A percentile compares a stretch with the other conserved stretches of the same genome.
These are phyloP conservation scores for Drosophila paulistorum DNA, from an alignment of 1,140 invertebrate genomes.

Conservation along the genomic window DNA sequence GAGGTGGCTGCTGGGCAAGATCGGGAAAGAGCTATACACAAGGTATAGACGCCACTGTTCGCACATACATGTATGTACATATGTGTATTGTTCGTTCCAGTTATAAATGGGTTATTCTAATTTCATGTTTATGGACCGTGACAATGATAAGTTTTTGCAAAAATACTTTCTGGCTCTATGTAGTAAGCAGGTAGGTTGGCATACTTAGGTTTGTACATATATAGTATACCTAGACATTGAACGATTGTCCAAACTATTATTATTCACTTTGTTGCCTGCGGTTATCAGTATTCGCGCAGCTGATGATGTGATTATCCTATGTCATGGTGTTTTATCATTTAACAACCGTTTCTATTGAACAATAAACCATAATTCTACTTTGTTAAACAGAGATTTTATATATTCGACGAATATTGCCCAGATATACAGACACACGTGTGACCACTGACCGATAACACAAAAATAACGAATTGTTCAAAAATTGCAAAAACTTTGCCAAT, in stretches of 20 bases:
- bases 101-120: conserved; percentile 20
- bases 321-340: conserved; percentile 9
- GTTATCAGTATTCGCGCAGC: conserved; percentile 6
- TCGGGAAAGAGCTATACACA: neutral
- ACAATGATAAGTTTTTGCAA: conserved; percentile 29
- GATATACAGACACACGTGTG: too few species aligned
- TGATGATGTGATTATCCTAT: conserved; percentile 6
- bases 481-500: too few species aligned
- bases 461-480: too few species aligned
- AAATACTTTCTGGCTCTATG: conserved; percentile 3
- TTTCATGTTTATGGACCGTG: conserved; percentile 36
- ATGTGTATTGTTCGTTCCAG: neutral
- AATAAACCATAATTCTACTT: neutral
- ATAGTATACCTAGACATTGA: conserved; percentile 32
- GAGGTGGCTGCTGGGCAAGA: conserved; percentile 10
- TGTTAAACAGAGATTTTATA: conserved; percentile 5
- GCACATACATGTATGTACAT: too few species aligned
- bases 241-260: conserved; percentile 39
- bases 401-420: too few species aligned
- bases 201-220: too few species aligned
- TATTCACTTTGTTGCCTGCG: neutral
- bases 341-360: neutral
- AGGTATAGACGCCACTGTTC: too few species aligned
- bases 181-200: too few species aligned
- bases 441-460: too few species aligned